phyloP scores from a whole-genome alignment of 2,797 vertebrate genomes.

The Clarias laeviceps region DNA sequence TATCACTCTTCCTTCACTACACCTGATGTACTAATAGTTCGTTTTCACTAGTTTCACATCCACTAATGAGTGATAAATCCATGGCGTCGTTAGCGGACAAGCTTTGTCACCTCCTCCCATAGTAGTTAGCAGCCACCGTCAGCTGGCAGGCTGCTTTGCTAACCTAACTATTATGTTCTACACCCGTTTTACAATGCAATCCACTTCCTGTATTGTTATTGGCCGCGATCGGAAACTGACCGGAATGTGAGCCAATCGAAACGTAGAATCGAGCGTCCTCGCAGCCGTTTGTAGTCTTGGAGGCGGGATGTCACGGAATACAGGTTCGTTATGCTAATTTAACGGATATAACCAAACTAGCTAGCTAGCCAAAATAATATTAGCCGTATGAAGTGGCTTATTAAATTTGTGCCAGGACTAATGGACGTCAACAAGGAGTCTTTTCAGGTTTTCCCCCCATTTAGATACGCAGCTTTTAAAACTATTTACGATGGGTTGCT shows the following conservation, averaged over 20 bases:
- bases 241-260: background rate
- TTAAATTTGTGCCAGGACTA: background rate
- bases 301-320: conserved; percentile 20
- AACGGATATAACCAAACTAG: conserved; percentile 16
- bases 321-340: conserved; percentile 23
- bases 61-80: background rate
- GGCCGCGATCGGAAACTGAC: background rate
- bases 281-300: background rate
- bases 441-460: background rate
- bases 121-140: conserved; percentile 11
- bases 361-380: conserved; percentile 4
- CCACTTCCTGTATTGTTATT: background rate
- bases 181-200: conserved; percentile 7
- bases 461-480: background rate
- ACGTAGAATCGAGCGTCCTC: background rate
- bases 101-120: conserved; percentile 18
- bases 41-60: background rate
- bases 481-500: background rate
- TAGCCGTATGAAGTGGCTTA: background rate
- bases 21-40: background rate
- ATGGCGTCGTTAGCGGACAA: conserved; percentile 14
- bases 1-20: conserved; percentile 36
- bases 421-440: background rate
- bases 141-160: conserved; percentile 5
- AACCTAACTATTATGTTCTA: background rate